Evolutionary conservation across 2,888 invertebrate genomes (phyloP), one percentile per base, ranked within the genome.

Genomic region (Tiliacea citrago): DNA sequence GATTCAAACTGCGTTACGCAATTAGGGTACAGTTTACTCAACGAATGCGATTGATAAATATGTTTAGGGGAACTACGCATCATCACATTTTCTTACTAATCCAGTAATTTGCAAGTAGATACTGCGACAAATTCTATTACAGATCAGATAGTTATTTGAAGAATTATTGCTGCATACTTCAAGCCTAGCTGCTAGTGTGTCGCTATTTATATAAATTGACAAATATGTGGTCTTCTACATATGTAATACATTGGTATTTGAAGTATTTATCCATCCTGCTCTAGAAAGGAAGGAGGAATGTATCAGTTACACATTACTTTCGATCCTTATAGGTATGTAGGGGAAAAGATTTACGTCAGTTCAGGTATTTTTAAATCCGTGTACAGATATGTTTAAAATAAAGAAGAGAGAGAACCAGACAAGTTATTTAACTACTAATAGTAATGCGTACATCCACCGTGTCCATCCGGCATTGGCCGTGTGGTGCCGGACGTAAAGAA

Each of bases 261-360:
- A 76, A 47, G 49, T 62, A 76, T 86, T 65, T 16, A 42, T 73
- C 21, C 51, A 70, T 77, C 74, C 68, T 70, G 71, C 13, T 70
- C 60, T 42, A 68, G 49, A 58, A 69, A 66, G 58, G 78, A 45
- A 72, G 61, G 16, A 7, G 68, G 73, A 61, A 85, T 76, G 63
- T 77, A 76, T 73, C 72, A 42, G 63, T 69, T 63, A 55, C 66
- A 72, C 39, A 73, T 82, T 66, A 16, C 73, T 71, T 62, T 73
- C 60, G 24, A 12, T 42, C 84, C 84, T 45, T 81, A 65, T 75
- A 39, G 7, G 39, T 4, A 62, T 0, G 76, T 16, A 0, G 58
- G n/a, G 51, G 5, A 29, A 47, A 45, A 24, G 1, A 2, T 78
- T 68, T 62, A 80, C 29, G 35, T 55, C 21, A 49, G 53, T 55